These are phyloP conservation scores for Limnephilus rhombicus DNA, from an alignment of 2,888 invertebrate genomes.

Conservation along the genomic window DNA sequence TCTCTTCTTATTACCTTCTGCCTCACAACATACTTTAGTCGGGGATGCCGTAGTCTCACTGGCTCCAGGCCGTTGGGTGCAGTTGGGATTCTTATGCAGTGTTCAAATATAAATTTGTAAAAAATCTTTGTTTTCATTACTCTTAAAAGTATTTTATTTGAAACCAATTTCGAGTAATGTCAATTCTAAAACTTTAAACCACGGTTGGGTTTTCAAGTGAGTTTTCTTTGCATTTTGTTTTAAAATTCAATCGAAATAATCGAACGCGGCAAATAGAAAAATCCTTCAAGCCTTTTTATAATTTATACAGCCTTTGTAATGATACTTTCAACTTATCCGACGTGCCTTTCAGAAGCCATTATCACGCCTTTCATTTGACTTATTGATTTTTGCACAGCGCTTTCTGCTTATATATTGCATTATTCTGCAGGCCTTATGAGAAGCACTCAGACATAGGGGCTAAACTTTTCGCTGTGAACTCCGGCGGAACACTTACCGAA, in stretches of 20 bases:
- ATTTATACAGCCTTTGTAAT: not conserved
- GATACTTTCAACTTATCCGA: not conserved
- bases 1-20: too few relatives aligned
- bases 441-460: not conserved
- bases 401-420: constrained; percentile 1
- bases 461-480: not conserved
- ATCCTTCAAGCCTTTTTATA: not conserved
- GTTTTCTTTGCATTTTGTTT: not conserved
- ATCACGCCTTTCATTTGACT: not conserved
- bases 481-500: not conserved
- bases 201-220: not conserved
- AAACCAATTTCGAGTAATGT: not conserved
- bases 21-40: too few relatives aligned
- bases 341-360: not conserved
- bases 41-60: too few relatives aligned
- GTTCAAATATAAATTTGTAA: too few relatives aligned
- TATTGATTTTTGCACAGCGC: not conserved
- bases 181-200: not conserved
- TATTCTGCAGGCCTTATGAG: not conserved
- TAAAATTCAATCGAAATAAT: not conserved
- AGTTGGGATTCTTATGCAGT: too few relatives aligned
- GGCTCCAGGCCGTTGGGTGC: too few relatives aligned
- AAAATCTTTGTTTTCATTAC: not conserved
- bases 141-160: not conserved
- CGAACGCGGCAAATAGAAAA: not conserved